Base-by-base conservation (phyloP, 2,113 vertebrate genomes). In the Megalops atlanticus region DNA sequence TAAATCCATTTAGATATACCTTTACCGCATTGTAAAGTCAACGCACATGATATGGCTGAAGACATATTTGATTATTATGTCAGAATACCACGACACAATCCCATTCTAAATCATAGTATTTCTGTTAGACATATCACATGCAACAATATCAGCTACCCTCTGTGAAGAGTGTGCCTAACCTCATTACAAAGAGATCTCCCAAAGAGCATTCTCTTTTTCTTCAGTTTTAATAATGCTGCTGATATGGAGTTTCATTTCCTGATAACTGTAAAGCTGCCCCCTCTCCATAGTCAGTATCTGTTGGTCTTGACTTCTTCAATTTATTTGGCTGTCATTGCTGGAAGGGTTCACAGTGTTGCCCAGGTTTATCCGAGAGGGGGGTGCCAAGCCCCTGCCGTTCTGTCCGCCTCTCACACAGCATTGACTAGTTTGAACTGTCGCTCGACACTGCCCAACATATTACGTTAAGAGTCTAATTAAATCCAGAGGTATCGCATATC, bases 211-310 rank as follows among this genome's bases (percentile, higher is more conserved):
- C 31, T 2, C 24, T 64, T 64, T 64, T 64, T 64, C 58, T 31
- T 64, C n/a, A 64, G 8, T n/a, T 64, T 64, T 64, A 24, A 27
- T 64, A 64, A 64, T 31, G 58, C 2, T 24, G 24, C 31, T 24
- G n/a, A 64, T n/a, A 64, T 10, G n/a, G 58, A 71, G 69, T 71
- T 38, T 38, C 69, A 71, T 38, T 71, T 71, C 69, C 69, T 71
- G 69, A 21, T 38, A 35, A 21, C 69, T 21, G 16, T 36, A 38
- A 71, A 36, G 36, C 31, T 12, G 12, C 16, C 7, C 33, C 3
- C 35, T 3, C 69, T 71, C 35, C 14, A 18, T 21, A 16, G 5
- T 16, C 68, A 35, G n/a, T n/a, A 3, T 33, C 10, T 18, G 4
- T 38, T 71, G 33, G 33, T 38, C 69, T 71, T 11, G 33, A 71